These are phyloP conservation scores for Oriolus oriolus DNA, from an alignment of 2,113 vertebrate species.

Conservation along the genomic window DNA sequence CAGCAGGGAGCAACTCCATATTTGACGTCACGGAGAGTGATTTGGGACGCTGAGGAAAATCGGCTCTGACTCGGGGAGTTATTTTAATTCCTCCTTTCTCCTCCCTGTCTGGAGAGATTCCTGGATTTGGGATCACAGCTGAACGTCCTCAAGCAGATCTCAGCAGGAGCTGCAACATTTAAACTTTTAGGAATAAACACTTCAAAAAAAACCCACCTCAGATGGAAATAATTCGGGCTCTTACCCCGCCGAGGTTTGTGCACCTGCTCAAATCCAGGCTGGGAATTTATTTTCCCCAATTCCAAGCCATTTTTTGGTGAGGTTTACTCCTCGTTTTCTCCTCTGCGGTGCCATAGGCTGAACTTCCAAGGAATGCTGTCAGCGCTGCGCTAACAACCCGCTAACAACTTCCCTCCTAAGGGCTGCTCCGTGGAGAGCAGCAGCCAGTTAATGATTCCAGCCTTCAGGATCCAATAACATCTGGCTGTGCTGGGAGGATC, in stretches of 20 bases:
- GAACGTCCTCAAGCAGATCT: neutral
- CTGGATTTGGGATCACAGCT: neutral
- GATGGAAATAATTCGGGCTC: neutral
- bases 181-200: neutral
- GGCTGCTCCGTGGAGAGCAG: neutral
- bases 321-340: neutral
- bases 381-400: neutral
- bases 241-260: neutral
- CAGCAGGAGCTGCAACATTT: neutral
- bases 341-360: neutral
- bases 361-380: neutral
- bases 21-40: fast-evolving
- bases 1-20: neutral
- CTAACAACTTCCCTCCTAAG: neutral
- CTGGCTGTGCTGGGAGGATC: neutral
- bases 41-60: neutral
- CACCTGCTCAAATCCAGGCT: neutral
- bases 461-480: neutral
- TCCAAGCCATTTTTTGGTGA: neutral
- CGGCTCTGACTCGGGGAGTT: neutral
- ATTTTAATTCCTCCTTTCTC: neutral
- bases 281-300: neutral
- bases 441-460: neutral
- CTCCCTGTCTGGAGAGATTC: neutral
- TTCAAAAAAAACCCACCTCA: neutral